phyloP scores from a whole-genome alignment of 1,140 invertebrate genomes.

The Tribolium madens region DNA sequence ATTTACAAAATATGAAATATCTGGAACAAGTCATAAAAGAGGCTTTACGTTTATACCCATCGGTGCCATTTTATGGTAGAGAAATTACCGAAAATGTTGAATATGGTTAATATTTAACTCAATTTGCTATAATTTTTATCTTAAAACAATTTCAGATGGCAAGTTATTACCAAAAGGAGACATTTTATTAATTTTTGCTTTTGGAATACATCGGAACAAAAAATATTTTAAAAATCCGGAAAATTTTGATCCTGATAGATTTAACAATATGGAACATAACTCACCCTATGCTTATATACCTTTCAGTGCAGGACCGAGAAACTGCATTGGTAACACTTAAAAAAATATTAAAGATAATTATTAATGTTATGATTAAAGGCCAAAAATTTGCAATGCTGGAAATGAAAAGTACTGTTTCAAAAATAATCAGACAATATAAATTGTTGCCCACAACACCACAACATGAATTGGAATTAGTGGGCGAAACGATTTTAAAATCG shows the following conservation, averaged over 20 bases:
- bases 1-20: constrained; percentile 72
- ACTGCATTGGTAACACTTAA: constrained; percentile 68
- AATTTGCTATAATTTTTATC: background rate
- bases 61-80: constrained; percentile 71
- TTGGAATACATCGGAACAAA: constrained; percentile 72
- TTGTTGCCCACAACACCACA: constrained; percentile 45
- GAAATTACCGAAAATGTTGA: constrained; percentile 60
- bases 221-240: constrained; percentile 75
- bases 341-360: background rate
- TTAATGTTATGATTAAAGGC: constrained; percentile 55
- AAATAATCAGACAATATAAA: constrained; percentile 62
- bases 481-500: constrained; percentile 56
- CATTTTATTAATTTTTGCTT: constrained; percentile 52
- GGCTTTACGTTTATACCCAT: constrained; percentile 73
- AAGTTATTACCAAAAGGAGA: constrained; percentile 12
- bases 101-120: constrained; percentile 19
- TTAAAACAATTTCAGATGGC: background rate
- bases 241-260: constrained; percentile 77
- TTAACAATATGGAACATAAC: constrained; percentile 65
- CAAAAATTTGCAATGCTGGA: constrained; percentile 67
- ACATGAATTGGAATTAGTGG: constrained; percentile 41
- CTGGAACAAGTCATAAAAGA: constrained; percentile 74
- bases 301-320: constrained; percentile 71
- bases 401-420: constrained; percentile 66
- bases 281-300: constrained; percentile 68